Conservation (phyloP, 2,113 vertebrate genomes). For the Tinamus guttatus region DNA sequence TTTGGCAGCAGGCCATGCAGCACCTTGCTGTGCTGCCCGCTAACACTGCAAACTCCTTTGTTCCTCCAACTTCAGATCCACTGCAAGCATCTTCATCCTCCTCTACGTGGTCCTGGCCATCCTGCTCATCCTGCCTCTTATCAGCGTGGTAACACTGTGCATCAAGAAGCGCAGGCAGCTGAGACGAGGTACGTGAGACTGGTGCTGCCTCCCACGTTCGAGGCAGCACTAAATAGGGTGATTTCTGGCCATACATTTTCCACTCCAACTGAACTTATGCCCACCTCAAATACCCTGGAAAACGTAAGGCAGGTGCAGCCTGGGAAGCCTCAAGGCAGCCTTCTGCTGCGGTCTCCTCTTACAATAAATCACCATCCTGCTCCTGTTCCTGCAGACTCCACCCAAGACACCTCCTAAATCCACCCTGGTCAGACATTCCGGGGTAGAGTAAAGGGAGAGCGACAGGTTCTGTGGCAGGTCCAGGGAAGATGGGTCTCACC, state of each 20-base stretch:
- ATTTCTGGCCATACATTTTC: not conserved
- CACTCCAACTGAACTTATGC: not conserved
- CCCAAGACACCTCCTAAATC: not conserved
- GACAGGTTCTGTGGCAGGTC: not conserved
- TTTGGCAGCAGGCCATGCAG: not conserved
- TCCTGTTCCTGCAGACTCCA: not conserved
- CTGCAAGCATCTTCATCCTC: fast-evolving
- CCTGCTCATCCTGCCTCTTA: slow-evolving; percentile 3
- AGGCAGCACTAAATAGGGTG: not conserved
- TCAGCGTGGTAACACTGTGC: fast-evolving
- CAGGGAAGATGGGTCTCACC: not conserved
- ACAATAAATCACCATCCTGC: not conserved
- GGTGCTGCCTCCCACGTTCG: not conserved
- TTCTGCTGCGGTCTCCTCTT: not conserved
- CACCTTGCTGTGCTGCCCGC: not conserved
- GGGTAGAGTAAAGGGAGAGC: not conserved
- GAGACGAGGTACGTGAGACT: slow-evolving; percentile 27
- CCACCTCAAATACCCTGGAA: not conserved
- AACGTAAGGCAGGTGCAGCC: not conserved
- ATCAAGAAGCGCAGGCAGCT: not conserved
- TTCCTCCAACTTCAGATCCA: not conserved
- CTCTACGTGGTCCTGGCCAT: not conserved
- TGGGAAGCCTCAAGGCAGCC: not conserved
- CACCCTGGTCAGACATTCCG: not conserved
- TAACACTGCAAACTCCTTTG: not conserved